Base-by-base conservation (phyloP, 2,888 invertebrate genomes). In the Nephrotoma flavescens region DNA sequence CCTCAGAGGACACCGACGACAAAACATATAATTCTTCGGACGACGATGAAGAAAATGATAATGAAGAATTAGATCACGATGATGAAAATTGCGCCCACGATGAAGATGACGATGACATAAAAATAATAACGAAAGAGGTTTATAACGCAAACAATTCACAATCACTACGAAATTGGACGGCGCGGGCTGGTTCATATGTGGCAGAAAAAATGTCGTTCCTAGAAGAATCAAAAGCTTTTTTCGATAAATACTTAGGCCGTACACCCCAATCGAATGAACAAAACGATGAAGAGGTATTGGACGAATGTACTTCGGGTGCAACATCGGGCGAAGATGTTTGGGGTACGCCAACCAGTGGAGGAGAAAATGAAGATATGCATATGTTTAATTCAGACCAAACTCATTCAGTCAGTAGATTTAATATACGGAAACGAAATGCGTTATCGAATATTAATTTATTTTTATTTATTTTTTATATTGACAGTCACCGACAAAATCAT, bases 321-420 rank as follows among this genome's bases (percentile, higher is more conserved):
- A 95, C 95, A 0, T 96, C 96, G 3, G 96, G 96, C 0, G 96
- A 97, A 90, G 97, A 97, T 89, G 95, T 96, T 41, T 97, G 97
- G 97, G 97, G 97, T 0, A 97, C 97, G 0, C 97, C 97, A 4
- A 97, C 96, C 0, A 96, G 96, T 88, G 96, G 96, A 4, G 96
- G 96, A 41, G 94, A 96, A 57, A 94, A 96, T 88, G 96, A 96
- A 88, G 95, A 96, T 89, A 92, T 92, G 87, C 89, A 93, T 41
- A 91, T 91, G 88, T 92, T 95, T 9, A 94, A 94, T 90, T 95
- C 94, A 45, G 95, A 95, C 89, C 94, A 95, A 88, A 94, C 94
- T 0, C 91, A 94, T 88, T 94, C 94, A 91, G 94, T 94, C 91
- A 92, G 92, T 88, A 84, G 47, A 41, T 7, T 31, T 9, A n/a